phyloP scores from a whole-genome alignment of 2,797 vertebrate genomes.

The Buceros bicornis region DNA sequence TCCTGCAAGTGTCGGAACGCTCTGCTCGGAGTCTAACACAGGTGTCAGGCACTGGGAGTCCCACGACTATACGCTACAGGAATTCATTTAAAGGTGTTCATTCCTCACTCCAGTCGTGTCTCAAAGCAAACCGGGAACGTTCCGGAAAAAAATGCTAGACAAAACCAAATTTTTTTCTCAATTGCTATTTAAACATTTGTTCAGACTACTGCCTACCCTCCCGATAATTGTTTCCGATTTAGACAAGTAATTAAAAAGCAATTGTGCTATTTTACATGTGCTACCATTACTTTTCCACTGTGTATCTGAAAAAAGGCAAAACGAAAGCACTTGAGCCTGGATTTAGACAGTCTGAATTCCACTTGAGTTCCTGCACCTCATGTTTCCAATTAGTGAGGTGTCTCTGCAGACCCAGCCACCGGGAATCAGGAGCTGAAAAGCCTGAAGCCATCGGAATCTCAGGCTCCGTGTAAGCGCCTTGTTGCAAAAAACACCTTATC shows the following conservation, averaged over 20 bases:
- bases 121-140: not conserved
- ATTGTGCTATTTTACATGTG: not conserved
- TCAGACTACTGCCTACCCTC: conserved; percentile 15
- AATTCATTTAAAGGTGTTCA: not conserved
- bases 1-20: not conserved
- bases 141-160: not conserved
- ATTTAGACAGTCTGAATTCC: not conserved
- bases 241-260: conserved; percentile 66
- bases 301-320: not conserved
- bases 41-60: not conserved
- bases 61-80: not conserved
- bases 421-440: not conserved
- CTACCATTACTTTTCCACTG: not conserved
- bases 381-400: not conserved
- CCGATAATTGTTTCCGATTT: conserved; percentile 30
- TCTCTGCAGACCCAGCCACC: not conserved
- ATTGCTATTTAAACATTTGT: conserved; percentile 31
- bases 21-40: not conserved
- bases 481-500: not conserved
- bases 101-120: not conserved
- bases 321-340: conserved; percentile 9
- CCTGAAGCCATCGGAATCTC: not conserved
- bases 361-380: not conserved
- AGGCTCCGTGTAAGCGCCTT: not conserved
- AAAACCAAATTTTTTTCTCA: not conserved